Evolutionary conservation across 2,888 invertebrate genomes (phyloP).

Genomic region (Lymantria dispar): DNA sequence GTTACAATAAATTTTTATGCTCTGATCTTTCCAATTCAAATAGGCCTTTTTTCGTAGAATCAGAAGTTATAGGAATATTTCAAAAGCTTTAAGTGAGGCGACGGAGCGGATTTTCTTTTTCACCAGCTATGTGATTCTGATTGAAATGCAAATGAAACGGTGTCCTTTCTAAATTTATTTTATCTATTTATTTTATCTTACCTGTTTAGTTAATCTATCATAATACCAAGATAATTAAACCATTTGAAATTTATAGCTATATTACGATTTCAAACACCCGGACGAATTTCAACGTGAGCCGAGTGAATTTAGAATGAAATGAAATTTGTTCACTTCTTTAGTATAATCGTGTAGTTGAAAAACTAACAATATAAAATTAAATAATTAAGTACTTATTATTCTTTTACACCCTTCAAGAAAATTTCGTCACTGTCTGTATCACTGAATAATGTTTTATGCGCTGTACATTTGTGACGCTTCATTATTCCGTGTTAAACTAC

Average conservation of each 20-base stretch:
- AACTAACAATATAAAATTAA: conserved; percentile 26
- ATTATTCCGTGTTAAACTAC: too few relatives aligned
- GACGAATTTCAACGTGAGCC: not conserved
- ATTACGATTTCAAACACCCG: not conserved
- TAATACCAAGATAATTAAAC: conserved; percentile 47
- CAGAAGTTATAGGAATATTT: conserved; percentile 81
- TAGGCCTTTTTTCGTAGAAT: conserved; percentile 76
- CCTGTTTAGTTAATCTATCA: conserved; percentile 62
- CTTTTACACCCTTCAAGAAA: too few relatives aligned
- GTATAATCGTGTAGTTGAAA: not conserved
- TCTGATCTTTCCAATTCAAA: conserved; percentile 82
- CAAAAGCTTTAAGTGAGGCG: conserved; percentile 79
- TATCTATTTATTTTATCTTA: conserved; percentile 68
- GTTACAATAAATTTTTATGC: conserved; percentile 78
- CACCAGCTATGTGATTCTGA: conserved; percentile 77
- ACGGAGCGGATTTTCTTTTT: conserved; percentile 77
- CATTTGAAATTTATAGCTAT: not conserved
- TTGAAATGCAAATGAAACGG: conserved; percentile 80
- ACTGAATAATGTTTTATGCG: too few relatives aligned
- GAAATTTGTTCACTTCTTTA: conserved; percentile 12
- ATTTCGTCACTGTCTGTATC: too few relatives aligned
- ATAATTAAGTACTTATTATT: too few relatives aligned
- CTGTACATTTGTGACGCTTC: too few relatives aligned
- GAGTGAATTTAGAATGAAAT: conserved; percentile 1
- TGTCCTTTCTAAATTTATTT: conserved; percentile 73